phyloP scores from a whole-genome alignment of 2,797 vertebrate genomes.

The Ambastaia sidthimunki region DNA sequence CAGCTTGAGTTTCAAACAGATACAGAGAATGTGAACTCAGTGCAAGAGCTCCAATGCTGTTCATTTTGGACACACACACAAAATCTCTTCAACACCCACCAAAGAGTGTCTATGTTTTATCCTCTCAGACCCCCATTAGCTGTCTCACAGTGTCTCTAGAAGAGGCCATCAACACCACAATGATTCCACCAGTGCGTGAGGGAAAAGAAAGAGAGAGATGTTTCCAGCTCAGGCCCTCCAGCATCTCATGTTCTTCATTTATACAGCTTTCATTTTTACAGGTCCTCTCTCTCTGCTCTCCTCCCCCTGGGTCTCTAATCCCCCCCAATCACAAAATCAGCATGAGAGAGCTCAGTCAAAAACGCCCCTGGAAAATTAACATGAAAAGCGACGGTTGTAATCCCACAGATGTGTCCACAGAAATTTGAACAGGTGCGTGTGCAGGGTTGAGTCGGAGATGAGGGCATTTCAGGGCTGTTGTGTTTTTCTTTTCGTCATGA shows the following conservation, averaged over 20 bases:
- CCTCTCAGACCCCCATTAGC: conserved; percentile 52
- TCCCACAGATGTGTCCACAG: neutral
- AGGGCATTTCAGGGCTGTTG: neutral
- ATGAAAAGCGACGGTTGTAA: conserved; percentile 16
- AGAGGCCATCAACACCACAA: conserved; percentile 45
- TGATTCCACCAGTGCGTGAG: conserved; percentile 37
- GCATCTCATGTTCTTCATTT: conserved; percentile 40
- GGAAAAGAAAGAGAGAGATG: conserved; percentile 25
- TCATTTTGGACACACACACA: conserved; percentile 34
- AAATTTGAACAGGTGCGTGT: neutral
- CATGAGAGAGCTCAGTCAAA: conserved; percentile 33
- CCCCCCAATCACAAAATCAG: conserved; percentile 15
- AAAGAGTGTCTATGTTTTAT: conserved; percentile 14
- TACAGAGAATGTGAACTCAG: conserved; percentile 14
- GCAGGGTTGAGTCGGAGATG: neutral
- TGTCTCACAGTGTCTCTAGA: conserved; percentile 27
- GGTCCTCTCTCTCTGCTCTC: conserved; percentile 1
- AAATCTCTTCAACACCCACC: conserved; percentile 25
- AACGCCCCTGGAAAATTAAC: conserved; percentile 24
- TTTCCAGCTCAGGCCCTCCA: conserved; percentile 36
- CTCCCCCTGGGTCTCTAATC: conserved; percentile 17
- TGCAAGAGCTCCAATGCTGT: conserved; percentile 29
- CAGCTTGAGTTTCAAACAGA: conserved; percentile 37
- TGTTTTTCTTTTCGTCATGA: neutral
- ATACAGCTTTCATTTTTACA: conserved; percentile 50